phyloP scores from a whole-genome alignment of 2,113 vertebrate species.

The Passerina amoena region DNA sequence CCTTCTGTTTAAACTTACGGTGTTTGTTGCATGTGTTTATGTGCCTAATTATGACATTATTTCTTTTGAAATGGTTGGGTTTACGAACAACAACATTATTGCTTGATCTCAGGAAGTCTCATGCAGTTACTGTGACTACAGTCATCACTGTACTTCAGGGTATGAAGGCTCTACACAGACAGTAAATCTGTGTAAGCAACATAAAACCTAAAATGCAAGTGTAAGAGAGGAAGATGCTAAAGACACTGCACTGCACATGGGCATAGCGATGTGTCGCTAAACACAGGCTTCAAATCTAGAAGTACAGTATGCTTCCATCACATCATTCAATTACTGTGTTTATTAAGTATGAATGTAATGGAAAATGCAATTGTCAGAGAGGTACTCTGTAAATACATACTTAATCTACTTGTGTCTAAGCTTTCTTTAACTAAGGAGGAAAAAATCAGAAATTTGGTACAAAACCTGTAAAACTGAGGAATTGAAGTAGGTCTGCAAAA shows the following conservation, averaged over 20 bases:
- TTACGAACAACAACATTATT: background rate
- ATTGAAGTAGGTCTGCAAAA: background rate
- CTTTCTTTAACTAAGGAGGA: background rate
- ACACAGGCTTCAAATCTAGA: background rate
- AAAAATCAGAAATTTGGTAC: background rate
- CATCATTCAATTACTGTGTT: background rate
- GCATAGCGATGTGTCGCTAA: background rate
- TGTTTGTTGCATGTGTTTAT: background rate
- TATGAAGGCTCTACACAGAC: background rate
- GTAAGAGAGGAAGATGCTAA: background rate
- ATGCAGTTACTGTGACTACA: background rate
- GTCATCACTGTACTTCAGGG: background rate
- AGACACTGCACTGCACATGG: background rate
- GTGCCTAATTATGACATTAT: background rate
- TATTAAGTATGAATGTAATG: background rate
- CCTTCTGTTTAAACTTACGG: background rate
- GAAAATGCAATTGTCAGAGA: background rate
- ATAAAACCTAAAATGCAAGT: background rate
- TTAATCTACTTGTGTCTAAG: background rate
- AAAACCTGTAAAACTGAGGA: background rate
- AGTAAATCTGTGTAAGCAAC: background rate
- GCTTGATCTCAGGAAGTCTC: slow-evolving; percentile 30
- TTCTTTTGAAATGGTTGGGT: background rate
- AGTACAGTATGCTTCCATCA: background rate
- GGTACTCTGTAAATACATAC: background rate